Conservation (phyloP, 2,797 vertebrate genomes). For the Atherinosoma microstoma region DNA sequence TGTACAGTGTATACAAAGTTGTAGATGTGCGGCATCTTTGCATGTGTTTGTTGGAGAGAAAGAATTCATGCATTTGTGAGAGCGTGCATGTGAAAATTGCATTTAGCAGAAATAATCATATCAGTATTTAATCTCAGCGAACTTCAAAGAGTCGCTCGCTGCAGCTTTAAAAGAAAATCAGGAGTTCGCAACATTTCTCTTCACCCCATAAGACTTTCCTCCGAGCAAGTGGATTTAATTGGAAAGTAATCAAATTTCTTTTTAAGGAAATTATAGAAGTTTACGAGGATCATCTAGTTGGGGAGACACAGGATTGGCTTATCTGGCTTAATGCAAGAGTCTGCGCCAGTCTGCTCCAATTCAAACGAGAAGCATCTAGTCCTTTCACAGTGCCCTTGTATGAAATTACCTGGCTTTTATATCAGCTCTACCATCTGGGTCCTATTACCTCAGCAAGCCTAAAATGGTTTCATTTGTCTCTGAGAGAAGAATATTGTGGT, state of each 20-base stretch:
- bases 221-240: constrained; percentile 55
- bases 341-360: constrained; percentile 35
- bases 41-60: background rate
- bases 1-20: background rate
- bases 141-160: constrained; percentile 37
- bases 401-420: constrained; percentile 78
- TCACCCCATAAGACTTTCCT: constrained; percentile 17
- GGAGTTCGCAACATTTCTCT: constrained; percentile 28
- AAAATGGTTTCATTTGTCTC: constrained; percentile 65
- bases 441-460: constrained; percentile 62
- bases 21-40: background rate
- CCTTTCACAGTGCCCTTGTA: constrained; percentile 54
- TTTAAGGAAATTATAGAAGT: constrained; percentile 60
- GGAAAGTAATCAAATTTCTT: constrained; percentile 64
- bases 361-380: constrained; percentile 54
- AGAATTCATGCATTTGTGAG: constrained; percentile 2
- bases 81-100: constrained; percentile 16
- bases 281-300: constrained; percentile 50
- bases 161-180: constrained; percentile 52
- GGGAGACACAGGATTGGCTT: constrained; percentile 51
- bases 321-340: constrained; percentile 55
- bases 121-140: constrained; percentile 27
- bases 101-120: constrained; percentile 50
- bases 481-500: constrained; percentile 48
- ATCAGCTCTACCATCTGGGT: constrained; percentile 77